Evolutionary conservation across 2,113 vertebrate genomes (phyloP).

Genomic region (Stomatorhinus ivindoensis): DNA sequence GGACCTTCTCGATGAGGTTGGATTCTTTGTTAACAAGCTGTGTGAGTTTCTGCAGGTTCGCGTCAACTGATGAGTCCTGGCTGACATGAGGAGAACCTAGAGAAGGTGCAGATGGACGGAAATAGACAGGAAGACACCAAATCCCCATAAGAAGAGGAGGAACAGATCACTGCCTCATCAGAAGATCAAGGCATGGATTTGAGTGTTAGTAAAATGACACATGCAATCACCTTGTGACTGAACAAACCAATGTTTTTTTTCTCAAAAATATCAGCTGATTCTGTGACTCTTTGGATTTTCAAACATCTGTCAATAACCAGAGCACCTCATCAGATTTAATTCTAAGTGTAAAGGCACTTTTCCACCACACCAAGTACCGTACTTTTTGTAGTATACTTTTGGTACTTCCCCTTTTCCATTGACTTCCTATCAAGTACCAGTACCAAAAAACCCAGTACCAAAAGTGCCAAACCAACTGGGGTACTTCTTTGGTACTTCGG

Average conservation of each 20-base stretch:
- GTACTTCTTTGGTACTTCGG: too few relatives aligned
- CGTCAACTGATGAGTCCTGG: constrained; percentile 78
- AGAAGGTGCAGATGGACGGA: constrained; percentile 49
- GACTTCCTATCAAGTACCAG: too few relatives aligned
- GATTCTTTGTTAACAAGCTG: constrained; percentile 99
- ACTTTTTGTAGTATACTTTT: too few relatives aligned
- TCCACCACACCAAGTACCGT: too few relatives aligned
- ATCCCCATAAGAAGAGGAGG: constrained; percentile 12
- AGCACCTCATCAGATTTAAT: neutral
- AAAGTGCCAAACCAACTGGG: too few relatives aligned
- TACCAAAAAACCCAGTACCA: too few relatives aligned
- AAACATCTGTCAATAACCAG: neutral
- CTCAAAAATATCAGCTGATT: neutral
- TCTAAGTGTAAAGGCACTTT: neutral
- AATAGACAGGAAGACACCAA: constrained; percentile 24
- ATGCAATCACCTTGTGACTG: neutral
- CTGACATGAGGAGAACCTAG: constrained; percentile 70
- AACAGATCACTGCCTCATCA: neutral
- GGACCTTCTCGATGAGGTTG: constrained; percentile 99
- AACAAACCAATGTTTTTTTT: neutral
- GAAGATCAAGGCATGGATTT: neutral
- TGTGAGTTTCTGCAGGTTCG: constrained; percentile 97
- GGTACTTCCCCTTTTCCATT: too few relatives aligned
- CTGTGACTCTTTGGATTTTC: neutral
- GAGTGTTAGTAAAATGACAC: constrained; percentile 6